Base-by-base conservation (phyloP, 2,797 vertebrate species). In the Gymnodraco acuticeps region DNA sequence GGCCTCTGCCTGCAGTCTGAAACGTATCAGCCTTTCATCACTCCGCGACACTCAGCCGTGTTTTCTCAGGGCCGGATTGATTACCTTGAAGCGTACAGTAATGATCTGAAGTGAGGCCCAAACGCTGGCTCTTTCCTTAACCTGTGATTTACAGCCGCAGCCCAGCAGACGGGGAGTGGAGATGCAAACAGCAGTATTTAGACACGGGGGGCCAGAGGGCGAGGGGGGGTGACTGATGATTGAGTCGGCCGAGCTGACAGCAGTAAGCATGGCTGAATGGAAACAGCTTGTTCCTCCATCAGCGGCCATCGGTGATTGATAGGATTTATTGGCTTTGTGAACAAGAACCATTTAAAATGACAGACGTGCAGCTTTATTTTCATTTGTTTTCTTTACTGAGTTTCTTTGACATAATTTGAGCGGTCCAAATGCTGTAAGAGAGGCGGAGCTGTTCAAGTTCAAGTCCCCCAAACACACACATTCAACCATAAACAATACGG, bases 211-310 rank as follows among this genome's bases (percentile, higher is more conserved):
- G 70, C 80, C 55, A 50, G 65, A 83, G 82, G 86, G 76, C 56
- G 70, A 53, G 62, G 78, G 70, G 70, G 62, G 31, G 17, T 74
- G 87, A 89, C 76, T 77, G 83, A 85, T 75, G 86, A 84, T 79
- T 73, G 87, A 87, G 69, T 61, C 66, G 75, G 73, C 67, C 10
- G 3, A 45, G 14, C 75, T 79, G 83, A 82, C 89, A 84, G 78
- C 75, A 56, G 83, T 81, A 60, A 68, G 59, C 14, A 14, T 3
- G 23, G 73, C 71, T 78, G 74, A 87, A 62, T 46, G 61, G 82
- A 84, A 90, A 81, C 86, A 88, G 80, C 71, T 86, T 82, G 80
- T 83, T 83, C 55, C 74, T 82, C 81, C 84, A 87, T 78, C 73
- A 82, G 74, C 86, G 46, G 47, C 46, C 14, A 3, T 51, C 7